A percentile compares a stretch with the other conserved stretches of the same genome.
phyloP scores from a whole-genome alignment of 2,888 invertebrate genomes.

The Pilophorus perplexus region DNA sequence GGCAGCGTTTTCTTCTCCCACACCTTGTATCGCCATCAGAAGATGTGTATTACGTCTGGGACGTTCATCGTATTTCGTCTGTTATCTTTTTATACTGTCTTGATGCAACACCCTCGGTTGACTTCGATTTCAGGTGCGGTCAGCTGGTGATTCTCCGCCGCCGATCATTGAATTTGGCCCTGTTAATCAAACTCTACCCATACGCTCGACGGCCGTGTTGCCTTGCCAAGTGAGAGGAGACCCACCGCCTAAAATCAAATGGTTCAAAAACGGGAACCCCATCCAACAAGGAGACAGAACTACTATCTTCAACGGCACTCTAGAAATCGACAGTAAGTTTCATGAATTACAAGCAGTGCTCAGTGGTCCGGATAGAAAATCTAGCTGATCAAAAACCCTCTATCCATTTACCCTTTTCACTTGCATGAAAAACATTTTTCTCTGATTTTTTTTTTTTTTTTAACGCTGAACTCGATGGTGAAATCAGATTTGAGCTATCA shows the following conservation, averaged over 20 bases:
- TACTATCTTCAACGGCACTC: slow-evolving; percentile 65
- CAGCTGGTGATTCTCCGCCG: slow-evolving; percentile 73
- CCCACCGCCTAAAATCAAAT: slow-evolving; percentile 67
- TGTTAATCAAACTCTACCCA: slow-evolving; percentile 79
- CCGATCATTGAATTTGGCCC: slow-evolving; percentile 78
- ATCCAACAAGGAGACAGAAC: slow-evolving; percentile 59
- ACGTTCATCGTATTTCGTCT: slow-evolving; percentile 6
- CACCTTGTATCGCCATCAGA: not conserved
- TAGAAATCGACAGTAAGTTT: slow-evolving; percentile 68
- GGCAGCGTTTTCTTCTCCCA: not conserved
- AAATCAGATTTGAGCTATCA: no score
- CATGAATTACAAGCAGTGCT: no score
- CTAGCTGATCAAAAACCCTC: no score
- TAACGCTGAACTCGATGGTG: no score
- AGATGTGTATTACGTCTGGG: slow-evolving; percentile 11
- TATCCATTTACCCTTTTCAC: no score
- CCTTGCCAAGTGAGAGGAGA: slow-evolving; percentile 76
- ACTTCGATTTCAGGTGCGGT: slow-evolving; percentile 67
- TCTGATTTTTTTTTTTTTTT: no score
- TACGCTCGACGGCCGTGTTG: slow-evolving; percentile 72
- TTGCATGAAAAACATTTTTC: no score
- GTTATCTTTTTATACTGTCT: no score
- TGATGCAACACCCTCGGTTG: no score
- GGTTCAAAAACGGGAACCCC: slow-evolving; percentile 73
- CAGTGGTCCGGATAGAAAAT: no score